Evolutionary conservation across 2,797 vertebrate genomes (phyloP), one percentile per base, ranked within the genome.

Genomic region (Chelon labrosus): DNA sequence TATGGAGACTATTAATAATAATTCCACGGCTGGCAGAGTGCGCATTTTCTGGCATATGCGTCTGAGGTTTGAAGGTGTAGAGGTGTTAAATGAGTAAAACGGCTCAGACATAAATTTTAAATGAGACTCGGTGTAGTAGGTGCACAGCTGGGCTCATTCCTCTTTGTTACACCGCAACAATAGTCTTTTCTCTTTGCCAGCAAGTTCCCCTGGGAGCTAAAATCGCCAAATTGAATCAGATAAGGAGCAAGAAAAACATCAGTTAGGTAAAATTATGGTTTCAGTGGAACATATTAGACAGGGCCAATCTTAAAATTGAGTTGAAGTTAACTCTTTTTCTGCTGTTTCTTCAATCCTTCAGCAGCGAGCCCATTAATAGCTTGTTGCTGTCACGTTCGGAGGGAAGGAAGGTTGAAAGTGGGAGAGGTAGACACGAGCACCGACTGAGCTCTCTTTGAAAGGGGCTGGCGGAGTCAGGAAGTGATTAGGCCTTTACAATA

Each of bases 401-500:
- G 56, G 63, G 37, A 54, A 65, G 38, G 52, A 11, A 7, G 79
- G 75, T 84, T 79, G 72, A 78, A 84, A 85, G 84, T 66, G n/a
- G 58, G 52, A 54, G 59, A 77, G 54, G 83, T 65, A 73, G 54
- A 58, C 64, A 55, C 35, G 37, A 70, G 41, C 19, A 63, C 52
- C 19, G 67, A 78, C 57, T 54, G 57, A 71, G 58, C 60, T 75
- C 77, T 31, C 75, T 87, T 85, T 91, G 84, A 90, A 87, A 76
- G 20, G 31, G 47, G 14, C 53, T 76, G 81, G 63, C 75, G 71
- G 67, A 82, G 75, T 85, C 88, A 90, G 92, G 91, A 91, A 92
- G 84, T 81, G 87, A 93, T 94, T 94, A 93, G 83, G 59, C 82
- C 54, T 65, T 76, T 88, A 90, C 88, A 92, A 88, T 93, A 93